Evolutionary conservation across 2,113 vertebrate genomes (phyloP).

Genomic region (Corapipo altera): DNA sequence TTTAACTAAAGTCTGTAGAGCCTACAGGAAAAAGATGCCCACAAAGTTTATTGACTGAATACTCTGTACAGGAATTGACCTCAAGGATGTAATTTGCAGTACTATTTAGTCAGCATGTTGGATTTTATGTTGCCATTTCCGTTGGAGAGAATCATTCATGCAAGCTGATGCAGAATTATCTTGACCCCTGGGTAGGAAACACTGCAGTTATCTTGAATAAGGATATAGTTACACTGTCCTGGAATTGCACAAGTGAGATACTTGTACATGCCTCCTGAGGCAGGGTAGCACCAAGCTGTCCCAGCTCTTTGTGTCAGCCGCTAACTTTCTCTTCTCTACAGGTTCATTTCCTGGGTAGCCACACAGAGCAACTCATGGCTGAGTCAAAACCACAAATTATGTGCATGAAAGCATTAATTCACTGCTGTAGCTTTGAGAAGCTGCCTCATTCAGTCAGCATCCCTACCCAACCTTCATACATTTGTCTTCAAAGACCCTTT

Average conservation of each 20-base stretch:
- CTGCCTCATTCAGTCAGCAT: background rate
- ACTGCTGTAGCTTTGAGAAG: background rate
- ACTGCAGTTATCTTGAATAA: background rate
- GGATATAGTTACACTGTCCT: background rate
- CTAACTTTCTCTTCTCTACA: background rate
- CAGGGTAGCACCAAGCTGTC: background rate
- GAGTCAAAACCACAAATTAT: background rate
- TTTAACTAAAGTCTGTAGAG: background rate
- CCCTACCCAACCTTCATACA: background rate
- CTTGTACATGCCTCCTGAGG: fast-evolving
- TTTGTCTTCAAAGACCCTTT: background rate
- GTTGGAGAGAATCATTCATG: background rate
- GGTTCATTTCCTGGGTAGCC: background rate
- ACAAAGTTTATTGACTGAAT: background rate
- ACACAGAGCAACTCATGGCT: background rate
- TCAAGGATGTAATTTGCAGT: background rate
- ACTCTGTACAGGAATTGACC: background rate
- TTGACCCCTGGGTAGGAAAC: background rate
- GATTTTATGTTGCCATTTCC: background rate
- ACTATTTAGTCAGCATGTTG: background rate
- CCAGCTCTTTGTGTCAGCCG: background rate
- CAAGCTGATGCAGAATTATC: background rate
- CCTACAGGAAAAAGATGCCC: background rate
- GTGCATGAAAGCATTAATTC: background rate
- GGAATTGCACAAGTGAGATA: background rate